Conservation (phyloP, 2,888 invertebrate species). For the Morinoia aosen region DNA sequence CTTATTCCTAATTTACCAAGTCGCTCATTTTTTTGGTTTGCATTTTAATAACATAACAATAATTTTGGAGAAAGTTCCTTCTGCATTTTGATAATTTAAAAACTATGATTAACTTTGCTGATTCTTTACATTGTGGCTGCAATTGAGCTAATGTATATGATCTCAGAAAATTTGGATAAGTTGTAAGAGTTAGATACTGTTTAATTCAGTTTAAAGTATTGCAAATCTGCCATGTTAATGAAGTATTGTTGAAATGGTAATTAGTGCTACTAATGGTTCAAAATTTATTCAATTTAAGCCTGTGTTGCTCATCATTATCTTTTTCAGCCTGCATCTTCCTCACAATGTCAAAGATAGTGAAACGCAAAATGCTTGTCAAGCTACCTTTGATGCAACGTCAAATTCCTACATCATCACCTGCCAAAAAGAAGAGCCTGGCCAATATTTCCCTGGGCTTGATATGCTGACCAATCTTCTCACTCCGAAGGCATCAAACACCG, state of each 20-base stretch:
- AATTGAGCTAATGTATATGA: no score
- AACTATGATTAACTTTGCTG: no score
- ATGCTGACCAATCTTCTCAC: constrained; percentile 64
- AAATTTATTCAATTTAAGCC: neutral
- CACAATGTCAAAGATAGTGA: constrained; percentile 64
- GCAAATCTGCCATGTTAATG: no score
- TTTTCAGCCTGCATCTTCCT: constrained; percentile 61
- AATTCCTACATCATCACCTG: constrained; percentile 61
- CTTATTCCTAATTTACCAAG: no score
- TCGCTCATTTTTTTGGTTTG: no score
- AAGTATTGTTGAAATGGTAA: neutral
- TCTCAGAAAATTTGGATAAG: no score
- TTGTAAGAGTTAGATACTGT: no score
- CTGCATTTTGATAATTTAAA: no score
- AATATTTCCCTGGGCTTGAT: constrained; percentile 62
- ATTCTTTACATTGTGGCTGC: no score
- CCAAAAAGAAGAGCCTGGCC: constrained; percentile 59
- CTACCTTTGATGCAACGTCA: constrained; percentile 62
- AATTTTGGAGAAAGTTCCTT: no score
- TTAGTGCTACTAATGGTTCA: neutral
- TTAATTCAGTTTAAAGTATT: no score
- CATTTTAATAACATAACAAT: no score
- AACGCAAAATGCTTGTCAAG: constrained; percentile 55
- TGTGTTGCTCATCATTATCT: neutral
- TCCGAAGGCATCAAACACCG: constrained; percentile 58